phyloP scores from a whole-genome alignment of 2,797 vertebrate genomes.

The Poeciliopsis infans region DNA sequence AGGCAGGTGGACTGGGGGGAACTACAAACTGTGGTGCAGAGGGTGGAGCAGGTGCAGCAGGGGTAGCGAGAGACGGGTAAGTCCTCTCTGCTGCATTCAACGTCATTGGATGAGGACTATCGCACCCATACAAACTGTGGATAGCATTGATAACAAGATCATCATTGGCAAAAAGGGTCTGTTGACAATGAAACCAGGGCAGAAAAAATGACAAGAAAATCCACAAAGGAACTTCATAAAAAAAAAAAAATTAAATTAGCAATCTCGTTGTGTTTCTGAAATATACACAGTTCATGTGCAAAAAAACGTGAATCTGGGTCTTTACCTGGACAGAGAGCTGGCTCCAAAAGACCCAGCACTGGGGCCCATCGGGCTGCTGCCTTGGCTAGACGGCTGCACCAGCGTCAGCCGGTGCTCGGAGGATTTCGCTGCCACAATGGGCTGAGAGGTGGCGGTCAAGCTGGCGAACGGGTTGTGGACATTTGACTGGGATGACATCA shows the following conservation, averaged over 20 bases:
- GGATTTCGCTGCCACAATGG: slow-evolving; percentile 92
- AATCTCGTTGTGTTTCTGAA: neutral
- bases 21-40: slow-evolving; percentile 72
- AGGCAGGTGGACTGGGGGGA: slow-evolving; percentile 74
- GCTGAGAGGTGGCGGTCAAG: slow-evolving; percentile 96
- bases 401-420: slow-evolving; percentile 89
- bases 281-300: slow-evolving; percentile 1
- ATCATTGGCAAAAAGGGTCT: slow-evolving; percentile 61
- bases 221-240: slow-evolving; percentile 12
- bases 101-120: slow-evolving; percentile 86
- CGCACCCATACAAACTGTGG: slow-evolving; percentile 93
- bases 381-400: slow-evolving; percentile 87
- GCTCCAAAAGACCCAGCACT: slow-evolving; percentile 89
- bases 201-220: slow-evolving; percentile 33
- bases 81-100: slow-evolving; percentile 82
- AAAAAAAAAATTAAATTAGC: neutral
- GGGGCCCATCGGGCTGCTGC: slow-evolving; percentile 92
- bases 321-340: slow-evolving; percentile 96
- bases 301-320: slow-evolving; percentile 30
- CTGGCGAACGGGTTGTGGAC: slow-evolving; percentile 97
- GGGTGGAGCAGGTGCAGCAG: slow-evolving; percentile 71
- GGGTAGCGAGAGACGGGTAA: slow-evolving; percentile 76
- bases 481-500: slow-evolving; percentile 95
- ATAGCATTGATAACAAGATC: slow-evolving; percentile 71
- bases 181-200: slow-evolving; percentile 16